Conservation (phyloP, 2,113 vertebrate species). For the Piaya cayana region DNA sequence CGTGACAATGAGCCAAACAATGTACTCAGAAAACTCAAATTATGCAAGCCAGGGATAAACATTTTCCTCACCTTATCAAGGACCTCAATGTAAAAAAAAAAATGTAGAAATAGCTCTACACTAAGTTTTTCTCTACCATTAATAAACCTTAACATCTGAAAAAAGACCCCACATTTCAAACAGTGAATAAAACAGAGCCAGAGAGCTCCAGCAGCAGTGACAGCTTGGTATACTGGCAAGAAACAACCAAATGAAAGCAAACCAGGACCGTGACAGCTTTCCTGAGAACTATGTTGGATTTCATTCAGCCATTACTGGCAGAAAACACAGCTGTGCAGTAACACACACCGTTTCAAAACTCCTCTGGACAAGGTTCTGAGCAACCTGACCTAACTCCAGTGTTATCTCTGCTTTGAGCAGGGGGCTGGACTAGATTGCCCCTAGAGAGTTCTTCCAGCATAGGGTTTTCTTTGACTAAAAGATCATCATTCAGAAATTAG, state of each 20-base stretch:
- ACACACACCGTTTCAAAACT: not conserved
- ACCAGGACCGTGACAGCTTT: not conserved
- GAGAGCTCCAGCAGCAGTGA: not conserved
- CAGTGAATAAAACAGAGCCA: not conserved
- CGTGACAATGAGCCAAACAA: not conserved
- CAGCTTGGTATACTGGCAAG: not conserved
- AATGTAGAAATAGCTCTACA: not conserved
- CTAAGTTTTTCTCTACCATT: not conserved
- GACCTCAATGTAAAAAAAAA: fast-evolving
- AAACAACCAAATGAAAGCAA: not conserved
- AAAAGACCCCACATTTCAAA: not conserved
- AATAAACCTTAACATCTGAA: not conserved
- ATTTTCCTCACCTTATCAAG: not conserved
- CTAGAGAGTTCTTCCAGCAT: not conserved
- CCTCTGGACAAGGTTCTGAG: not conserved
- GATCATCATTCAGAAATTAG: not conserved
- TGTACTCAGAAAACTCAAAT: not conserved
- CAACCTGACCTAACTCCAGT: no score
- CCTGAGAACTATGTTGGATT: not conserved
- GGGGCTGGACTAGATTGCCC: not conserved
- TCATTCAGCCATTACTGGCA: not conserved
- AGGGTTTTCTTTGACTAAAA: not conserved
- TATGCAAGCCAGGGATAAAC: not conserved
- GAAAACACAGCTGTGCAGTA: not conserved
- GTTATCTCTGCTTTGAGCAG: not conserved